Base-by-base conservation (phyloP, 2,113 vertebrate species). In the Cariama cristata region DNA sequence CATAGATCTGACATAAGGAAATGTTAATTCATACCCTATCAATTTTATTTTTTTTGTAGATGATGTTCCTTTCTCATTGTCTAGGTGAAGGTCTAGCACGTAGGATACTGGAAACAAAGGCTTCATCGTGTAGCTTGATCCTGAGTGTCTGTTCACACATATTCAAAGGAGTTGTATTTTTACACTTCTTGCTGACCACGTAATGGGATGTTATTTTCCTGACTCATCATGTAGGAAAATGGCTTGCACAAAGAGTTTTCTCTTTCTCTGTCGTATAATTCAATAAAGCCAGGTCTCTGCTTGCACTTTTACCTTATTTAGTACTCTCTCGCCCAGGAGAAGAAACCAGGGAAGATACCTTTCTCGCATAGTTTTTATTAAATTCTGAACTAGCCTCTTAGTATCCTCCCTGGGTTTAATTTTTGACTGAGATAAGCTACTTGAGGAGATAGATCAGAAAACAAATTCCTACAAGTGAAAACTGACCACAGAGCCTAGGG, bases 241-340 rank as follows among this genome's bases (percentile, higher is more conserved):
- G 62, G 35, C 86, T 93, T 86, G 55, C 74, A 75, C 42, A 88
- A 91, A 85, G 44, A 44, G 16, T 85, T 91, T 92, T 92, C 32
- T 74, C 69, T 79, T 68, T 79, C 83, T 77, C 67, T 91, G 72
- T 62, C 63, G 6, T 62, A 71, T 73, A 86, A 86, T 80, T 95
- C 76, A 88, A 71, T 11, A 71, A 62, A 86, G 9, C 10, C 20
- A 66, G 49, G 11, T 86, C 50, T 96, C 93, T 88, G 35, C 73
- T 92, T 77, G 67, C 64, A 90, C 67, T 77, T 95, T 83, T 79
- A 74, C 15, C 35, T 92, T 63, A 91, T 92, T 95, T 94, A 91
- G 55, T 77, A 53, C 13, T 6, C 45, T 88, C 42, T 91, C 3
- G 8, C 26, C 64, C 28, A 62, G 32, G 26, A 91, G 44, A 80